phyloP scores from a whole-genome alignment of 2,797 vertebrate genomes.

The Emys orbicularis region DNA sequence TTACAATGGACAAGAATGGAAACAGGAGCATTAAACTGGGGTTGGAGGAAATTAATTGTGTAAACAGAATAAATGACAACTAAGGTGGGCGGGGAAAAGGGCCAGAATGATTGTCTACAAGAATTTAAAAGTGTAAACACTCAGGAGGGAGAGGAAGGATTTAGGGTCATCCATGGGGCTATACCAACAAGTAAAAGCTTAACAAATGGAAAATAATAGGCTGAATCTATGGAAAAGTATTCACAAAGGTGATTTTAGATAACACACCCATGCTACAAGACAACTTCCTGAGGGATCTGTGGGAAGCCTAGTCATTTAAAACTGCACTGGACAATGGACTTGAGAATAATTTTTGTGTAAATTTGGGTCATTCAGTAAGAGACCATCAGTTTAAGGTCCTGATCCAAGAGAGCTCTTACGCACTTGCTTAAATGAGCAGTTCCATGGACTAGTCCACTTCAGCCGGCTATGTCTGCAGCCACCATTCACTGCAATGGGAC shows the following conservation, averaged over 20 bases:
- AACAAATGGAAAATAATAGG: neutral
- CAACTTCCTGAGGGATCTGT: neutral
- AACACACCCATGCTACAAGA: neutral
- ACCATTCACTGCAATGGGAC: neutral
- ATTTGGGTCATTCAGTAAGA: neutral
- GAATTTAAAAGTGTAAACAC: neutral
- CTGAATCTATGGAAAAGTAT: neutral
- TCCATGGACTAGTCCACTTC: neutral
- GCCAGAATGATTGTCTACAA: neutral
- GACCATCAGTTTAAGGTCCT: neutral
- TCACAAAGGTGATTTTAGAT: neutral
- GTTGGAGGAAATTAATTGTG: neutral
- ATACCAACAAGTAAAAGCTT: neutral
- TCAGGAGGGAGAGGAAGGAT: neutral
- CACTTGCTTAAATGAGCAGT: neutral
- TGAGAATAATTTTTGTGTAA: neutral
- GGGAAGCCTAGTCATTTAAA: slow-evolving; percentile 14
- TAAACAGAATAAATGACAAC: neutral
- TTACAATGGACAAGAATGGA: neutral
- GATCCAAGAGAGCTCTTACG: neutral
- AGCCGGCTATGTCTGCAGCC: accelerated
- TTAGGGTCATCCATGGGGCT: neutral
- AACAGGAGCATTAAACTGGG: slow-evolving; percentile 3
- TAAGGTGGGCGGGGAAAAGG: neutral
- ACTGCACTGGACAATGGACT: accelerated